Base-by-base conservation (phyloP, 2,888 invertebrate genomes). In the Stenichneumon culpator region DNA sequence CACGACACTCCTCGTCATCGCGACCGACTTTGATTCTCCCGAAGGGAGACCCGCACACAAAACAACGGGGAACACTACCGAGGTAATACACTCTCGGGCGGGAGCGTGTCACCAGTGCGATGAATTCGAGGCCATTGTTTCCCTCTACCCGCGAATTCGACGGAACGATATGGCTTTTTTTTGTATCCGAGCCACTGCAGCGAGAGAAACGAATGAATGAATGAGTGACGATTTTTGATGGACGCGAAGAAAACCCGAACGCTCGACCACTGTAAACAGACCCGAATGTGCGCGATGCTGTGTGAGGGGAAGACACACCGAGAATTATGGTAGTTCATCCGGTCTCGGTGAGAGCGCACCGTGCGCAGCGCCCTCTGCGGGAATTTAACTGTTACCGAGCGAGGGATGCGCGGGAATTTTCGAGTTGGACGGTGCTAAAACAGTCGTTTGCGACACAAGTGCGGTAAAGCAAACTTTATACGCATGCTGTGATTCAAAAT, bases 191-290 rank as follows among this genome's bases (percentile, higher is more conserved):
- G 3, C n/a, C 22, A 3, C n/a, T 47, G 39, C n/a, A 22, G 47
- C 39, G 72, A 54, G 36, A 52, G n/a, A 65, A 77, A 50, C n/a
- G 44, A 50, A 69, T 16, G 28, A 47, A 67, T 50, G 57, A 36
- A 70, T 60, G 75, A 65, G 70, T 79, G 67, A 70, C 39, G 78
- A 69, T 82, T 47, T 47, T 78, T 79, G 79, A 79, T 82, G 85
- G 79, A 86, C 83, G 87, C 85, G 74, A 68, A 82, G 84, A 82
- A 78, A 80, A 22, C 72, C 28, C 87, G 86, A 88, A 81, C 83
- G 54, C 79, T 80, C 68, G 16, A 83, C 81, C 79, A 88, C 88
- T 90, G 91, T 91, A 91, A 91, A 91, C 91, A 91, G 91, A 87
- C 78, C 82, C 52, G 80, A 75, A 82, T 60, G 65, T 68, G 50